Evolutionary conservation across 2,797 vertebrate genomes (phyloP).

Genomic region (Poeciliopsis infans): DNA sequence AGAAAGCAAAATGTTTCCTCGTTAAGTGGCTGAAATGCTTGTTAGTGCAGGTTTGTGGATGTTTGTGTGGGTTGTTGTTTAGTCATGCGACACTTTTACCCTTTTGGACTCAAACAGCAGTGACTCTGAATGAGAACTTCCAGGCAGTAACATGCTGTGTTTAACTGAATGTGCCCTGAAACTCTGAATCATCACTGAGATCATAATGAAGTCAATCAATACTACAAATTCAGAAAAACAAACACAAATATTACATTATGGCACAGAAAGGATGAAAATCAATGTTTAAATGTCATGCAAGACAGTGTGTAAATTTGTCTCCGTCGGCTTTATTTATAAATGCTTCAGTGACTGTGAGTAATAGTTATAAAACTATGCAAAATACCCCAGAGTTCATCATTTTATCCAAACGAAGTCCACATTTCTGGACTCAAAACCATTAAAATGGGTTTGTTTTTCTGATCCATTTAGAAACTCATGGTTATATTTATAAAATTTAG

Average conservation of each 20-base stretch:
- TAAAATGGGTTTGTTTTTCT: neutral
- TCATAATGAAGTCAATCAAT: neutral
- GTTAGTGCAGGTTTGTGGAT: neutral
- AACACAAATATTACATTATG: neutral
- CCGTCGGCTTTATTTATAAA: neutral
- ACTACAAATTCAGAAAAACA: neutral
- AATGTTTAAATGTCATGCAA: neutral
- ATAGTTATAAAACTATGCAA: neutral
- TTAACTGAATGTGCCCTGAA: neutral
- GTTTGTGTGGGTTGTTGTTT: neutral
- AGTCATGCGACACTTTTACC: neutral
- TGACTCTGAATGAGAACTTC: constrained; percentile 20
- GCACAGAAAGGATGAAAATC: neutral
- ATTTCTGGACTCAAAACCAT: neutral
- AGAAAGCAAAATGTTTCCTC: neutral
- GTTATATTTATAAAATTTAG: neutral
- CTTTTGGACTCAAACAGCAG: constrained; percentile 40
- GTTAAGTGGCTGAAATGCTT: neutral
- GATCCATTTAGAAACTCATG: neutral
- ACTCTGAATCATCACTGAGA: neutral
- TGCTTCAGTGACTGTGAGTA: neutral
- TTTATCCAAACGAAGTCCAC: neutral
- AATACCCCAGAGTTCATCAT: neutral
- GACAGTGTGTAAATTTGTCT: neutral
- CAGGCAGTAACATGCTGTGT: neutral